Conservation (phyloP, 2,113 vertebrate genomes). For the Bungarus multicinctus region DNA sequence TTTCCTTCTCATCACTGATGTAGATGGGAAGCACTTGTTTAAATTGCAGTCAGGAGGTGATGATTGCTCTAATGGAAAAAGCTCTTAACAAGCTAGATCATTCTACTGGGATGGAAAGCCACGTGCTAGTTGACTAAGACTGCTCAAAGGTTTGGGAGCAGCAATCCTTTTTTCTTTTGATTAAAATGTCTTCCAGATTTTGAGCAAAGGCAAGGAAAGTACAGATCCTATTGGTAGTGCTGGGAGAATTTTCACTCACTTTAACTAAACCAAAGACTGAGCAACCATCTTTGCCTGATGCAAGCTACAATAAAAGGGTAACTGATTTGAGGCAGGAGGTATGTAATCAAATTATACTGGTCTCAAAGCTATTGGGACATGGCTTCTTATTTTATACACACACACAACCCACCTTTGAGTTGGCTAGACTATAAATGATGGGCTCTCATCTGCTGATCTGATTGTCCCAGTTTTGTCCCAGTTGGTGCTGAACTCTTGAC, state of each 20-base stretch:
- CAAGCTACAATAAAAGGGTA: neutral
- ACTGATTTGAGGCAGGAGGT: neutral
- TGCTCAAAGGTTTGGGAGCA: slow-evolving; percentile 43
- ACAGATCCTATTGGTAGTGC: slow-evolving; percentile 28
- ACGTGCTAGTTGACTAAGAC: slow-evolving; percentile 30
- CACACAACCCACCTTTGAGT: too few relatives aligned
- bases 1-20: slow-evolving; percentile 51
- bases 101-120: slow-evolving; percentile 40
- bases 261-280: slow-evolving; percentile 24
- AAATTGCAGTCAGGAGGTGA: slow-evolving; percentile 53
- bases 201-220: neutral
- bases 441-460: neutral
- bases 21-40: slow-evolving; percentile 40
- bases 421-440: neutral
- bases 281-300: neutral
- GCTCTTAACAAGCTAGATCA: slow-evolving; percentile 47
- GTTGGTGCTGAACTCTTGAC: neutral
- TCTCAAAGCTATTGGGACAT: neutral
- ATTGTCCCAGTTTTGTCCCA: neutral
- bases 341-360: fast-evolving
- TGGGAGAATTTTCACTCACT: neutral
- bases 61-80: slow-evolving; percentile 55
- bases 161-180: slow-evolving; percentile 24
- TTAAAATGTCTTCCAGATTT: slow-evolving; percentile 29
- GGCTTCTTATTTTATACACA: neutral